Evolutionary conservation across 1,140 invertebrate genomes (phyloP).

Genomic region (Heliconius melpomene): DNA sequence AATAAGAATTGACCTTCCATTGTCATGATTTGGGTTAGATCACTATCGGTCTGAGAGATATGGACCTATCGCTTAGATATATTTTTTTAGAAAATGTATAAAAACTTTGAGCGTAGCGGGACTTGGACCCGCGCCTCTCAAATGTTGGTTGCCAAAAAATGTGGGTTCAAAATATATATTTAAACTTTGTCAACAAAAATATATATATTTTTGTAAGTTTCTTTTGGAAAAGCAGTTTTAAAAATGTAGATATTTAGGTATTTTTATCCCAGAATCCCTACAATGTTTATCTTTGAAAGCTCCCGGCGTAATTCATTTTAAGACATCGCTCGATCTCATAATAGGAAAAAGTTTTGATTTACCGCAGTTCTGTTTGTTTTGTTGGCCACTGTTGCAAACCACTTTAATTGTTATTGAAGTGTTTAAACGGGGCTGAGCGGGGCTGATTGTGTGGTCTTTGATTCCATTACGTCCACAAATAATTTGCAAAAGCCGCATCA

Average conservation of each 20-base stretch:
- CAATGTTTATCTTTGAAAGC: conserved; percentile 11
- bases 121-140: too few species aligned
- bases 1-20: too few species aligned
- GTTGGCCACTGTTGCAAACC: not conserved
- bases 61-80: too few species aligned
- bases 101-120: too few species aligned
- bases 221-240: not conserved
- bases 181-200: too few species aligned
- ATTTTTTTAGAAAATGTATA: too few species aligned
- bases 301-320: conserved; percentile 9
- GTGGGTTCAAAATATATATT: too few species aligned
- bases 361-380: conserved; percentile 2
- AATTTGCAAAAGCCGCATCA: not conserved
- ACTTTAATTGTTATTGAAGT: conserved; percentile 11
- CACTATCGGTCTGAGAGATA: too few species aligned
- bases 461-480: not conserved
- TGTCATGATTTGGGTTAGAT: too few species aligned
- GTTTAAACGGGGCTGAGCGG: not conserved
- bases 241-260: not conserved
- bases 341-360: conserved; percentile 16
- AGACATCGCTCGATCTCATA: conserved; percentile 10
- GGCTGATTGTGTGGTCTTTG: not conserved
- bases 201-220: too few species aligned
- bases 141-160: too few species aligned
- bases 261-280: not conserved